Base-by-base conservation (phyloP, 37 sponge, comb jelly and placozoan species). In the Aplysina aerophoba region DNA sequence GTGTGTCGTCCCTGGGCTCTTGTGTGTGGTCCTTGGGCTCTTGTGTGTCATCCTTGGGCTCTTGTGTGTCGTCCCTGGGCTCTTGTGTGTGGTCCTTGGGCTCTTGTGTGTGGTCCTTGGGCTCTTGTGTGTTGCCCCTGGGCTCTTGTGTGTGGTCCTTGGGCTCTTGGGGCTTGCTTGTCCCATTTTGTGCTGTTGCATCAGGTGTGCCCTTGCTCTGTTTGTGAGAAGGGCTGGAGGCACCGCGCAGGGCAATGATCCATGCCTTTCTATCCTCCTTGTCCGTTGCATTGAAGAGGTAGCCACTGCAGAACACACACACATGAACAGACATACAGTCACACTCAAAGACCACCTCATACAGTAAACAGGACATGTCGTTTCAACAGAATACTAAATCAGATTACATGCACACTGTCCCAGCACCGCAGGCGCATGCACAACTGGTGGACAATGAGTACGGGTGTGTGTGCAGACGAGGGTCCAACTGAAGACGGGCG, bases 251-350 rank as follows among this genome's bases (percentile, higher is more conserved):
- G 31, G 88, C 89, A 27, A 67, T 67, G 38, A 88, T 92, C 92
- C 92, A 92, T 20, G 36, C 53, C 37, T 88, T 73, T 38, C 92
- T 80, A 22, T 92, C 92, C 19, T 58, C 82, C 67, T 85, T 88
- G 78, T 80, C 71, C 14, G 78, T 14, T n/a, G 92, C 92, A 85
- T 92, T 92, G 41, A 92, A 54, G 35, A 92, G 41, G 31, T 85
- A 92, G 8, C 55, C 58, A 60, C 92, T 92, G 75, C 15, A 59
- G 28, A 53, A 44, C 50, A 44, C 50, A 44, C 50, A 44, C 50
- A 44, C 50, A 44, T 8, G 8, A 3, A 44, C 50, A 44, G 6
- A 44, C 50, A 44, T 8, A 44, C 50, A 44, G 6, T 11, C 50
- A 44, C 50, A 44, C 50, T 11, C 50, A 44, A 3, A 44, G 6